Conservation (phyloP, 2,797 vertebrate species). For the Meriones psammophilus region DNA sequence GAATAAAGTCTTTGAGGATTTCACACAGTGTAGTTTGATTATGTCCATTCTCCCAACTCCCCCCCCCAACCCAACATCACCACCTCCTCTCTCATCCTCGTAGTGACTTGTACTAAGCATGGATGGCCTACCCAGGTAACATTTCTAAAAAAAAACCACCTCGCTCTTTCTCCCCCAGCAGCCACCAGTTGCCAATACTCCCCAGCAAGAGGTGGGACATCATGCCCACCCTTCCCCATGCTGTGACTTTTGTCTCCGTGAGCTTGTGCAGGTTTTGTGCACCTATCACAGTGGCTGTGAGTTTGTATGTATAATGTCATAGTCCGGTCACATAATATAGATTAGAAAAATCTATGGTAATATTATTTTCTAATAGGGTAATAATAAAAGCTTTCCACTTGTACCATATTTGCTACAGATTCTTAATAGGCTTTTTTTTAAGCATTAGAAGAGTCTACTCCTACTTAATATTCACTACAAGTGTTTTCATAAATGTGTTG, state of each 20-base stretch:
- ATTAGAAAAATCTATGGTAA: background rate
- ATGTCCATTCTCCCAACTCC: background rate
- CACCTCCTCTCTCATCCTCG: background rate
- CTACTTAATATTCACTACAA: background rate
- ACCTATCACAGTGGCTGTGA: background rate
- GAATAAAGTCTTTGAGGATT: background rate
- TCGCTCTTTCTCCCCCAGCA: background rate
- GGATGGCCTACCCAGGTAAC: background rate
- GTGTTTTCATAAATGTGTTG: background rate
- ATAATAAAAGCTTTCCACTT: background rate
- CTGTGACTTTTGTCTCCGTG: background rate
- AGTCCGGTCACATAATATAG: background rate
- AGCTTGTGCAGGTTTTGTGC: background rate
- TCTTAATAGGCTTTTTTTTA: background rate
- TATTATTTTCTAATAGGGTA: slow-evolving; percentile 15
- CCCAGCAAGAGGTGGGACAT: background rate
- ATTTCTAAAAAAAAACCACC: background rate
- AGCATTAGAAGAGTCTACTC: background rate
- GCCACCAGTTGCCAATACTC: background rate
- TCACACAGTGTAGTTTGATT: background rate
- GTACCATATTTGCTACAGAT: background rate
- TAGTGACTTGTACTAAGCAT: background rate
- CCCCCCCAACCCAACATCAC: background rate
- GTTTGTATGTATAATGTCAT: background rate
- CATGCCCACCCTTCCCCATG: background rate